These are phyloP conservation scores for Linnaemya tessellans DNA, from an alignment of 2,888 invertebrate species.

Conservation along the genomic window DNA sequence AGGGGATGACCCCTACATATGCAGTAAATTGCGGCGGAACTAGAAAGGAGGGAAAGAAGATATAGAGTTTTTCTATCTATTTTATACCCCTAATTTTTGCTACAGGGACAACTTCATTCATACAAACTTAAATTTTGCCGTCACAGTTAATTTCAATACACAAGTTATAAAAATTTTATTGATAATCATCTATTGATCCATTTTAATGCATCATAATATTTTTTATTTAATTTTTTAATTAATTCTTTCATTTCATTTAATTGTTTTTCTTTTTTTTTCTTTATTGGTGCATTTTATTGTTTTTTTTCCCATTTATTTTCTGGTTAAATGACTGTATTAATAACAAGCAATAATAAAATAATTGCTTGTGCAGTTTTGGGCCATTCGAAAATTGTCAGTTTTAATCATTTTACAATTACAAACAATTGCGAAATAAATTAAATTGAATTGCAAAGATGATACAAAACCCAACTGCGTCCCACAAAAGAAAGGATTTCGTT, in stretches of 20 bases:
- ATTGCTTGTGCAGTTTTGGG: conserved; percentile 67
- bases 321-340: conserved; percentile 71
- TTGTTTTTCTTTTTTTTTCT: conserved; percentile 12
- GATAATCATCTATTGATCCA: background rate
- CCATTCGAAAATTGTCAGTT: conserved; percentile 67
- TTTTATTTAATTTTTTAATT: conserved; percentile 22
- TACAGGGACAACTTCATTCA: no score
- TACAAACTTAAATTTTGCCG: background rate
- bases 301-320: conserved; percentile 54
- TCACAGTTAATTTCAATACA: background rate
- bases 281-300: background rate
- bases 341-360: conserved; percentile 69
- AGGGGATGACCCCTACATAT: no score
- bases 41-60: no score
- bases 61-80: no score
- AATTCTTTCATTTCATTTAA: conserved; percentile 41
- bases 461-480: conserved; percentile 54
- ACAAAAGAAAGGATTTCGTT: conserved; percentile 59
- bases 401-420: conserved; percentile 70
- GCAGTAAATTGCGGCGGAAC: no score
- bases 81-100: no score
- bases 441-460: conserved; percentile 68
- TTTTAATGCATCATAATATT: conserved; percentile 19
- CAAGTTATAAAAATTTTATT: conserved; percentile 11
- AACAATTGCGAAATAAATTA: conserved; percentile 72